Evolutionary conservation across 2,888 invertebrate species (phyloP).

Genomic region (Byasa hedistus): DNA sequence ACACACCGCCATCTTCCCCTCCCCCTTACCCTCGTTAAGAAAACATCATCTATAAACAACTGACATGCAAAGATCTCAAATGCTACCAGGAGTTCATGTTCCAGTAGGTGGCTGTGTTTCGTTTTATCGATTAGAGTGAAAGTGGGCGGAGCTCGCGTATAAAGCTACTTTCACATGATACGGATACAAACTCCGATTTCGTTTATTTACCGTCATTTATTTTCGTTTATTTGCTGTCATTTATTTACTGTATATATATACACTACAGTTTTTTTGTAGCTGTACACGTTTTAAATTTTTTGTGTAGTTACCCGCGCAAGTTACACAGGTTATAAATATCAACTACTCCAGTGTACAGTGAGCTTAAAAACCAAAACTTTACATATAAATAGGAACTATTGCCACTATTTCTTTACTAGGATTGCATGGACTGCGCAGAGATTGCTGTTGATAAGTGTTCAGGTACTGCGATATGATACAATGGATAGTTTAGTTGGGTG

Average conservation of each 20-base stretch:
- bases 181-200: neutral
- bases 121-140: neutral
- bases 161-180: neutral
- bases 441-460: neutral
- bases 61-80: neutral
- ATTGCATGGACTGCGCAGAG: conserved; percentile 6
- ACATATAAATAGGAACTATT: conserved; percentile 14
- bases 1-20: no score
- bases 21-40: no score
- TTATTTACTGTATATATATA: no score
- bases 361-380: neutral
- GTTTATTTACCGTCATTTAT: no score
- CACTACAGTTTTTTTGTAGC: no score
- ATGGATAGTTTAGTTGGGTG: neutral
- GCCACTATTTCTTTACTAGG: conserved; percentile 20
- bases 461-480: no score
- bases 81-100: neutral
- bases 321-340: no score
- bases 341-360: no score
- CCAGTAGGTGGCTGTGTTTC: neutral
- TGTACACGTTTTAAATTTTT: no score
- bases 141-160: neutral
- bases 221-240: no score
- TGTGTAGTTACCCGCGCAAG: no score
- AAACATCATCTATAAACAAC: no score